A percentile compares a stretch with the other conserved stretches of the same genome.
Evolutionary conservation across 2,888 invertebrate species (phyloP).

Genomic region (Cryptocephalus primarius): DNA sequence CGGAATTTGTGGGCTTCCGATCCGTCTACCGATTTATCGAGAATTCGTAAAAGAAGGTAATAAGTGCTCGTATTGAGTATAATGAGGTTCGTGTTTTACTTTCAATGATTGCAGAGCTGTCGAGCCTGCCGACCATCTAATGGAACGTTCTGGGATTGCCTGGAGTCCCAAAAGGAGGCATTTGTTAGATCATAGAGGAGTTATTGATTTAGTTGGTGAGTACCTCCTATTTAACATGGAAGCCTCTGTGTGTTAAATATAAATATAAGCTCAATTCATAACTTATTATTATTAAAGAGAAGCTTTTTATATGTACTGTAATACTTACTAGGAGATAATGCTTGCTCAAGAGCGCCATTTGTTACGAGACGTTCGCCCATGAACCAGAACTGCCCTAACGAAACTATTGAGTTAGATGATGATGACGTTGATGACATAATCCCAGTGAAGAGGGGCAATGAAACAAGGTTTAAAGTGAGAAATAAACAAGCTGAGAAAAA

Average conservation of each 20-base stretch:
- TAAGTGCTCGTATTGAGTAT: too few relatives aligned
- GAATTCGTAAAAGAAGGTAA: too few relatives aligned
- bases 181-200: not conserved
- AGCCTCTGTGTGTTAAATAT: too few relatives aligned
- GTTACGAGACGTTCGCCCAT: constrained; percentile 5
- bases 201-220: constrained; percentile 6
- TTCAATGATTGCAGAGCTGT: too few relatives aligned
- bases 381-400: constrained; percentile 5
- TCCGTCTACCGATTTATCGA: too few relatives aligned
- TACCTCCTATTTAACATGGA: not conserved
- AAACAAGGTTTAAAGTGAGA: constrained; percentile 1
- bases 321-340: not conserved
- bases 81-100: too few relatives aligned
- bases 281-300: not conserved
- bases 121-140: too few relatives aligned
- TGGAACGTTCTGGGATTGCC: too few relatives aligned
- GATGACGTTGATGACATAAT: constrained; percentile 18
- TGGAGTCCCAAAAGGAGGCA: too few relatives aligned
- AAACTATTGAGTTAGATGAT: constrained; percentile 17
- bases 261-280: too few relatives aligned
- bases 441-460: not conserved
- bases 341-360: constrained; percentile 5
- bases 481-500: constrained; percentile 2
- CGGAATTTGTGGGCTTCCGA: too few relatives aligned
- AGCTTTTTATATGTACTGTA: not conserved